These are phyloP conservation scores for Ephestia elutella DNA, from an alignment of 1,140 invertebrate genomes.

Conservation along the genomic window DNA sequence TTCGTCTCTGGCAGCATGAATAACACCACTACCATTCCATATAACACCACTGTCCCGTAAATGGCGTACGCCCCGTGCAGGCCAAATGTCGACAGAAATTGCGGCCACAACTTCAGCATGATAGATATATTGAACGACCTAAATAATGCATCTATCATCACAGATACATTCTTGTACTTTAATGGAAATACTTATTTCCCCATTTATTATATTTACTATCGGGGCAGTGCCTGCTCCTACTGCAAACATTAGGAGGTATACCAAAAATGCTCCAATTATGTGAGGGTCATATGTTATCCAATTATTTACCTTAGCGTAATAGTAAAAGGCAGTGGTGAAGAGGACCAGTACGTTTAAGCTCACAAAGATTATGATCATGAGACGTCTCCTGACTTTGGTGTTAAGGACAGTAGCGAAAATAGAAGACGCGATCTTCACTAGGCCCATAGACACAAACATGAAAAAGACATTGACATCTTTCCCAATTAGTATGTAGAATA, in stretches of 20 bases:
- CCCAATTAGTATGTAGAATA: too few species aligned
- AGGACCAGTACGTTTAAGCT: not conserved
- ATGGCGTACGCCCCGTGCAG: not conserved
- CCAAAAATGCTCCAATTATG: not conserved
- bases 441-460: too few species aligned
- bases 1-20: not conserved
- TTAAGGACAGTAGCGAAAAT: too few species aligned
- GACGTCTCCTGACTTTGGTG: not conserved
- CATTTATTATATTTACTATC: not conserved
- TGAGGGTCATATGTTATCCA: not conserved
- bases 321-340: not conserved
- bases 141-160: not conserved
- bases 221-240: not conserved
- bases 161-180: not conserved
- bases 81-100: not conserved
- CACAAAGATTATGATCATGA: not conserved
- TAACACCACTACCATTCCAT: not conserved
- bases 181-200: slow-evolving; percentile 4
- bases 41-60: not conserved
- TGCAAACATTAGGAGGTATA: not conserved
- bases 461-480: too few species aligned
- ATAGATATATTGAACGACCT: not conserved
- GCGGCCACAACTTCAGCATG: not conserved
- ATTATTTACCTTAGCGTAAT: not conserved
- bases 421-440: too few species aligned